Percentiles rank a stretch among this genome's conserved stretches.
These are phyloP conservation scores for Cinara cedri DNA, from an alignment of 2,888 invertebrate genomes.

Conservation along the genomic window DNA sequence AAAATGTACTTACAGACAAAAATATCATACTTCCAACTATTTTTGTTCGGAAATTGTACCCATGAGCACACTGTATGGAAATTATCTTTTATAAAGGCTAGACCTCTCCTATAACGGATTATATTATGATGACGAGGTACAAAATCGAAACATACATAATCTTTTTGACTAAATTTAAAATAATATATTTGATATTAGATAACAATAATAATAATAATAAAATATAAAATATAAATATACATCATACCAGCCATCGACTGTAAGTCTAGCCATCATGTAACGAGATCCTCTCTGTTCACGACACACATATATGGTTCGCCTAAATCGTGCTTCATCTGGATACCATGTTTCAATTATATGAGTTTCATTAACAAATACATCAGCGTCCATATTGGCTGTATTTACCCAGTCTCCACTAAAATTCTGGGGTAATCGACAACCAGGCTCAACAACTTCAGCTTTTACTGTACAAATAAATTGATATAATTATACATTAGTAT, in stretches of 20 bases:
- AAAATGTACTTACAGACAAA: constrained; percentile 68
- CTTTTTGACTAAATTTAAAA: constrained; percentile 78
- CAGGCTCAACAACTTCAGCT: constrained; percentile 86
- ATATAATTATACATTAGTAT: background rate
- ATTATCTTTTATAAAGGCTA: constrained; percentile 87
- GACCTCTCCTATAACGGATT: constrained; percentile 85
- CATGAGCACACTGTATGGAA: constrained; percentile 93
- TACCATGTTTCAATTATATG: constrained; percentile 95
- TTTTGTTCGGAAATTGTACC: constrained; percentile 86
- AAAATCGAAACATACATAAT: constrained; percentile 96
- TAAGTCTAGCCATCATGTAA: constrained; percentile 94
- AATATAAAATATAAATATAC: background rate
- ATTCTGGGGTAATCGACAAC: constrained; percentile 91
- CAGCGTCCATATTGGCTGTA: constrained; percentile 95
- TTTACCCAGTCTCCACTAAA: constrained; percentile 96
- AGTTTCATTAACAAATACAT: constrained; percentile 91
- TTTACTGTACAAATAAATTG: constrained; percentile 65
- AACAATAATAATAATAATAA: background rate
- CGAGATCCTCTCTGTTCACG: constrained; percentile 88
- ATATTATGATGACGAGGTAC: constrained; percentile 94
- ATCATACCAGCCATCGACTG: constrained; percentile 88
- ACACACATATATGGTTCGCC: constrained; percentile 91
- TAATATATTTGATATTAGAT: background rate
- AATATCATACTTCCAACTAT: constrained; percentile 86
- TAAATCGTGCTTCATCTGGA: constrained; percentile 87